Conservation (phyloP, 2,797 vertebrate species). For the Acomys russatus region DNA sequence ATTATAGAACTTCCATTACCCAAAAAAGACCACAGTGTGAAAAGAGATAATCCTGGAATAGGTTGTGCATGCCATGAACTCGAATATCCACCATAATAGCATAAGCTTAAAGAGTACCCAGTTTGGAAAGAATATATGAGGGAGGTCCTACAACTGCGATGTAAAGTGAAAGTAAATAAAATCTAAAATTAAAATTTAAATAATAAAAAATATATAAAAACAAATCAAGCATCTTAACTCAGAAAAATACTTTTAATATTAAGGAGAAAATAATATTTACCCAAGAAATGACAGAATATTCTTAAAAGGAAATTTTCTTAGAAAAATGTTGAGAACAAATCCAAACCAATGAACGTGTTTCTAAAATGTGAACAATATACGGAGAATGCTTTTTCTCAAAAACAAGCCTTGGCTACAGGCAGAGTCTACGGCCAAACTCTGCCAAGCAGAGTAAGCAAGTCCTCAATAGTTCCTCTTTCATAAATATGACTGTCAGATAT, state of each 20-base stretch:
- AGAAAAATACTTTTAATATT: neutral
- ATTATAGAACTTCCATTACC: neutral
- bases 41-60: neutral
- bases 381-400: neutral
- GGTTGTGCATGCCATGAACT: neutral
- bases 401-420: too few species aligned
- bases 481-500: too few species aligned
- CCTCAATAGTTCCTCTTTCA: too few species aligned
- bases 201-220: neutral
- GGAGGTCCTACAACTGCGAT: too few species aligned
- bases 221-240: neutral
- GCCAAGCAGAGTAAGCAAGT: too few species aligned
- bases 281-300: neutral
- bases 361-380: neutral
- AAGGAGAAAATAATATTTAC: neutral
- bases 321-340: neutral
- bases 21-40: neutral
- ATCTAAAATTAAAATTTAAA: too few species aligned
- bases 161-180: too few species aligned
- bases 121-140: neutral
- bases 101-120: neutral
- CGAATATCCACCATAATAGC: rapidly evolving
- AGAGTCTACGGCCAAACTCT: too few species aligned
- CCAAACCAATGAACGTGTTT: neutral
- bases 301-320: neutral